Evolutionary conservation across 2,888 invertebrate species (phyloP), one percentile per base, ranked within the genome.

Genomic region (Allophyes oxyacanthae): DNA sequence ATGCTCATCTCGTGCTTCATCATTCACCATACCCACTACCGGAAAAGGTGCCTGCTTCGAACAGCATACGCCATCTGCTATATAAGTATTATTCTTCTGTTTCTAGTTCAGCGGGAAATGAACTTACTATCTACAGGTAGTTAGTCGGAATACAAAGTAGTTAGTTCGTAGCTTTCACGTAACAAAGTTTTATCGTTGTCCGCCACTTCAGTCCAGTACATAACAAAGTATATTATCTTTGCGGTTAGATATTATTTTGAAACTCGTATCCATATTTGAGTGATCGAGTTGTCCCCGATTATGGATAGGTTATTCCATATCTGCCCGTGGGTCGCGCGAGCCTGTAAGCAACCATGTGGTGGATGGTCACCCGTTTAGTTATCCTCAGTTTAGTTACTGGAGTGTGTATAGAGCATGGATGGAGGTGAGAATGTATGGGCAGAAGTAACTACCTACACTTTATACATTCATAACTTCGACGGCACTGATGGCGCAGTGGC

Each of bases 81-180:
- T 32, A 26, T 10, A 33, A n/a, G 40, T 48, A 43, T 56, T 46
- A 48, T 44, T 57, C 51, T 57, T 57, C 51, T 45, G 37, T 65
- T 49, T 64, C 15, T 34, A 70, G 37, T 58, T 57, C 15, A 20
- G 14, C 20, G n/a, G 30, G 34, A 58, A 52, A 45, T 51, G 15
- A 51, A 65, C 44, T 44, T 25, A 41, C 66, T 58, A 52, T 66
- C 72, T 41, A 28, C 34, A 41, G 45, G 40, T 52, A 65, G 65
- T 71, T 52, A 64, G 51, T 37, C n/a, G 51, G 65, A 57, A 66
- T 71, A 66, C 66, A 58, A 66, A 66, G 72, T 50, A 69, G 72
- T 56, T 66, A 59, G 59, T 49, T 50, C 50, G 38, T 64, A 65
- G 56, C 37, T 64, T 42, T 44, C 44, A 40, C 34, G 53, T 53